These are phyloP conservation scores for Mythimna ferrago DNA, from an alignment of 2,888 invertebrate species.

Conservation along the genomic window DNA sequence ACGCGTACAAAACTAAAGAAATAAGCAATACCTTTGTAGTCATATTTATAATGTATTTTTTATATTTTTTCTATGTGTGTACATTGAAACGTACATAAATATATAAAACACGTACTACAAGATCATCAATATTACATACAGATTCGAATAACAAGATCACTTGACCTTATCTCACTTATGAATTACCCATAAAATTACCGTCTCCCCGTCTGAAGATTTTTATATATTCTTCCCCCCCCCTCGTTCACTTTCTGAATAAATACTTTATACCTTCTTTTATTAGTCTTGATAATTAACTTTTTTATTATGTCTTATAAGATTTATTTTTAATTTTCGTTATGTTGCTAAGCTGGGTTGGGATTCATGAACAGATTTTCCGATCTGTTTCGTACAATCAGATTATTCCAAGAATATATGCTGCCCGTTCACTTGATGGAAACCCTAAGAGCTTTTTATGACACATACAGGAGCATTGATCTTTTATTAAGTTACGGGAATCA, in stretches of 20 bases:
- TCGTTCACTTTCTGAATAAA: conserved; percentile 50
- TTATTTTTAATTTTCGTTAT: conserved; percentile 54
- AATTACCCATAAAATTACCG: conserved; percentile 57
- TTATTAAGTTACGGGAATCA: conserved; percentile 17
- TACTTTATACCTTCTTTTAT: conserved; percentile 58
- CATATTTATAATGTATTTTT: too few species aligned
- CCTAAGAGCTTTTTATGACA: background rate
- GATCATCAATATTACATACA: conserved; percentile 51
- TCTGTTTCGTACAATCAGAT: background rate
- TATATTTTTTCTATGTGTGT: too few species aligned
- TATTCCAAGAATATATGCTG: background rate
- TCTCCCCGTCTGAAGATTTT: conserved; percentile 47
- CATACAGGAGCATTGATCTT: conserved; percentile 3
- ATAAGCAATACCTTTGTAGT: too few species aligned
- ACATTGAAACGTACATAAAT: background rate
- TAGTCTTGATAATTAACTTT: conserved; percentile 56
- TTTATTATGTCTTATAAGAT: conserved; percentile 51
- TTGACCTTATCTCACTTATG: conserved; percentile 57
- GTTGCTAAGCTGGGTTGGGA: background rate
- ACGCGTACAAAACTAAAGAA: background rate
- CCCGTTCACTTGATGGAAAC: conserved; percentile 5
- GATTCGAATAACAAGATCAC: conserved; percentile 55
- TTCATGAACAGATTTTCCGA: conserved; percentile 5
- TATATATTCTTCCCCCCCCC: conserved; percentile 53
- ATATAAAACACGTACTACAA: conserved; percentile 25